Percentiles rank a stretch among this genome's conserved stretches.
These are phyloP conservation scores for Conomelus anceps DNA, from an alignment of 2,888 invertebrate genomes.

Conservation along the genomic window DNA sequence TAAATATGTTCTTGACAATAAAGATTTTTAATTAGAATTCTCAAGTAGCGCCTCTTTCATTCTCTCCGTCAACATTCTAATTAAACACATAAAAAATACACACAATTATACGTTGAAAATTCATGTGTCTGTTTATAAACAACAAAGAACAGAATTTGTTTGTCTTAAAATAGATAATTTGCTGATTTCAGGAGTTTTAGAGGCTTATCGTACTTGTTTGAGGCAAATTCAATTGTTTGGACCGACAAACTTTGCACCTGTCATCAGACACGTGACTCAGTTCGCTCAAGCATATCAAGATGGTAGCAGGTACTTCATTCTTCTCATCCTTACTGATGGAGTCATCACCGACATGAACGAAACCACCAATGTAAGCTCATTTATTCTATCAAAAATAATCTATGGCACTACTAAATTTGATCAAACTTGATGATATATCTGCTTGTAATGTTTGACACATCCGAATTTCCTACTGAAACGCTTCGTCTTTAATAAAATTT, in stretches of 20 bases:
- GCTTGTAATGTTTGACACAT: too few relatives aligned
- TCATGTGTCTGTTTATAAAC: not conserved
- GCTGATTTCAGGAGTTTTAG: constrained; percentile 43
- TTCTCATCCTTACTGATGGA: constrained; percentile 55
- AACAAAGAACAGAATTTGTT: too few relatives aligned
- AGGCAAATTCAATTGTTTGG: constrained; percentile 48
- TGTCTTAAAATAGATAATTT: not conserved
- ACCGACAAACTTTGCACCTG: constrained; percentile 54
- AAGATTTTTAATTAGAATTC: too few relatives aligned
- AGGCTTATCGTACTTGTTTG: constrained; percentile 47
- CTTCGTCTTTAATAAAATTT: too few relatives aligned
- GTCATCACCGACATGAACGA: constrained; percentile 53
- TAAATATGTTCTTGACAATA: too few relatives aligned
- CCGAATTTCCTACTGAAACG: too few relatives aligned
- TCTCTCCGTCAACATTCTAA: too few relatives aligned
- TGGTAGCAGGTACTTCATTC: constrained; percentile 50
- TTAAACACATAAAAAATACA: too few relatives aligned
- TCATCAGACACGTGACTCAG: constrained; percentile 46
- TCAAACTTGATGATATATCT: too few relatives aligned
- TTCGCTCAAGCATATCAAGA: constrained; percentile 43
- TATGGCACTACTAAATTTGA: too few relatives aligned
- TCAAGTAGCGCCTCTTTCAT: too few relatives aligned
- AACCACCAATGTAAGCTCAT: constrained; percentile 45
- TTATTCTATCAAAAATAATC: too few relatives aligned
- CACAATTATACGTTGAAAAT: not conserved